Conservation (phyloP, 2,888 invertebrate species). For the Marasmarcha lunaedactyla region DNA sequence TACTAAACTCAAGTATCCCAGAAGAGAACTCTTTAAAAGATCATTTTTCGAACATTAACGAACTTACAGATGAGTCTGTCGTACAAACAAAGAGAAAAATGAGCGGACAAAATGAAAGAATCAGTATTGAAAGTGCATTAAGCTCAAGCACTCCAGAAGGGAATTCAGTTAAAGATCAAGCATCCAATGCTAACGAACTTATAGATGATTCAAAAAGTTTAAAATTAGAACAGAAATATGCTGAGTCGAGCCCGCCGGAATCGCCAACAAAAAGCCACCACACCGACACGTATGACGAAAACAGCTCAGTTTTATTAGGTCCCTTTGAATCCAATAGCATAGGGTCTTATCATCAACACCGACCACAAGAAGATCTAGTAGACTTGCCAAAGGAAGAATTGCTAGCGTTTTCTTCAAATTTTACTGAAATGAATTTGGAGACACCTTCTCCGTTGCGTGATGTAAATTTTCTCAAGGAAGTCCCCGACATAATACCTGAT, state of each 20-base stretch:
- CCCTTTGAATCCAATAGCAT: slow-evolving; percentile 68
- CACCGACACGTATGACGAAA: slow-evolving; percentile 57
- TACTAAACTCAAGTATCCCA: slow-evolving; percentile 43
- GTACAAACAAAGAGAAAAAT: slow-evolving; percentile 38
- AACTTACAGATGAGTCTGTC: background rate
- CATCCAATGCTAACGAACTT: background rate
- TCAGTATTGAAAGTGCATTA: slow-evolving; percentile 14
- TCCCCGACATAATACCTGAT: slow-evolving; percentile 47
- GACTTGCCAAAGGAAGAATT: slow-evolving; percentile 58
- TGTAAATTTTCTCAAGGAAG: slow-evolving; percentile 56
- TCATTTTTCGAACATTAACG: background rate
- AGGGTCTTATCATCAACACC: slow-evolving; percentile 60
- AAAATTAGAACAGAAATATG: slow-evolving; percentile 39
- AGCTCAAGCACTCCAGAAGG: slow-evolving; percentile 47
- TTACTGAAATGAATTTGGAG: slow-evolving; percentile 59
- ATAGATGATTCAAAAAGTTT: slow-evolving; percentile 14
- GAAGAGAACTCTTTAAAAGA: slow-evolving; percentile 23
- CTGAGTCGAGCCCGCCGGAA: slow-evolving; percentile 51
- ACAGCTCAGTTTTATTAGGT: slow-evolving; percentile 69
- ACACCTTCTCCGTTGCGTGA: slow-evolving; percentile 59
- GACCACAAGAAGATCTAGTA: slow-evolving; percentile 41
- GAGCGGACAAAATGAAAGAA: slow-evolving; percentile 19
- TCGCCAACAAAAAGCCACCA: slow-evolving; percentile 57
- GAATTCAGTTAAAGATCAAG: slow-evolving; percentile 16
- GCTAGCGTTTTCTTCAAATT: slow-evolving; percentile 67